Base-by-base conservation (phyloP, 2,888 invertebrate species). In the Ecliptopera silaceata region DNA sequence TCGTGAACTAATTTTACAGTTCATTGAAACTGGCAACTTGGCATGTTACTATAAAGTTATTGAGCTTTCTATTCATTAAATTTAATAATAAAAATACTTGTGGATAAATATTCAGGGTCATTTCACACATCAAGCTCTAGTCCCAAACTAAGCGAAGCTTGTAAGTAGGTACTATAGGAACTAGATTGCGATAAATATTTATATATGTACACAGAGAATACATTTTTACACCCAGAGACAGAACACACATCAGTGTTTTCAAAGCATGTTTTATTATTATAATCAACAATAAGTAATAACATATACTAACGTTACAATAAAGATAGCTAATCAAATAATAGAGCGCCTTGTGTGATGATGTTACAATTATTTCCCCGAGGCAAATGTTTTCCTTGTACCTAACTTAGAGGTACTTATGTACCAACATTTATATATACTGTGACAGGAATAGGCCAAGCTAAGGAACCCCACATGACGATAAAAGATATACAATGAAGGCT, bases 301-400 rank as follows among this genome's bases (percentile, higher is more conserved):
- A 57, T 55, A 62, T 52, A 59, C 6, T 6, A 5, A 26, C 49
- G 55, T 52, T 42, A 51, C 46, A 65, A 63, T 61, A 56, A 55
- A 57, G 45, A 44, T 32, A 34, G 42, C 46, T 66, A 59, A 69
- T 59, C 59, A 56, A 68, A 69, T 65, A 65, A 62, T 38, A 58
- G 45, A 48, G 49, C 4, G 48, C 64, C 69, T 57, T 67, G 64
- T 59, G 65, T 59, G 65, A 72, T 72, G 66, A 72, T 70, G 71
- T 68, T 64, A 66, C 64, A 61, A 74, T 71, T 72, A 74, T 69
- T 65, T 71, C 42, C 42, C 34, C 59, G 43, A 57, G 56, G 64
- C 58, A 57, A 64, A 69, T 65, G 62, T 72, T 74, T 72, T 70
- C 65, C 67, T 72, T 68, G 56, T 69, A 43, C 26, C 41, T 50